Evolutionary conservation across 2,888 invertebrate species (phyloP), one percentile per base, ranked within the genome.

Genomic region (Euclidia mi): DNA sequence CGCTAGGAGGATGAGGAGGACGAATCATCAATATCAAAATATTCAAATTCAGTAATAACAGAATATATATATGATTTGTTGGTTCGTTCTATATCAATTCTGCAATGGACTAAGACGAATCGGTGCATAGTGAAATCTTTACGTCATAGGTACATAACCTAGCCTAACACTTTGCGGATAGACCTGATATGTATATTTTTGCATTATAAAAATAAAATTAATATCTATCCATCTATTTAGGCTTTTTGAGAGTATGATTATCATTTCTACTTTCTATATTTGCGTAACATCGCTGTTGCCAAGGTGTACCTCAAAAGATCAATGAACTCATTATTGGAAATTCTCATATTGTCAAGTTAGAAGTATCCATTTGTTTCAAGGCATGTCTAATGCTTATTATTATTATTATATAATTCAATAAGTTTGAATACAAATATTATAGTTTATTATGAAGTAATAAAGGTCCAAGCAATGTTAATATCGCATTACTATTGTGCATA

Each of bases 401-500:
- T 7, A 25, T 25, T 6, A n/a, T n/a, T 4, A 25, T 25, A 25
- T 6, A 29, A 29, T 9, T 29, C 3, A 29, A 2, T 29, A n/a
- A 29, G 25, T n/a, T n/a, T 7, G 7, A 25, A 7, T 7, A 25
- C 49, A 40, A 63, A 64, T 62, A 56, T 58, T 56, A 47, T 48
- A 11, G 0, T 58, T 62, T 53, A 72, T 65, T 57, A 49, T 45
- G 48, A 48, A 42, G 29, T 65, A 17, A 50, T 57, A 50, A 48
- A 58, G 37, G 29, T 46, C 34, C 29, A 55, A 62, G 65, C 51
- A 68, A 35, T 20, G 11, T 65, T 44, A 46, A 78, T 87, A 90
- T 90, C 88, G 71, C 68, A 78, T 91, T 90, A 88, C 90, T 67
- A 89, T 92, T 90, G 85, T 77, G 56, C 59, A 60, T 47, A 57